Base-by-base conservation (phyloP, 2,797 vertebrate species). In the Botia kubotai region DNA sequence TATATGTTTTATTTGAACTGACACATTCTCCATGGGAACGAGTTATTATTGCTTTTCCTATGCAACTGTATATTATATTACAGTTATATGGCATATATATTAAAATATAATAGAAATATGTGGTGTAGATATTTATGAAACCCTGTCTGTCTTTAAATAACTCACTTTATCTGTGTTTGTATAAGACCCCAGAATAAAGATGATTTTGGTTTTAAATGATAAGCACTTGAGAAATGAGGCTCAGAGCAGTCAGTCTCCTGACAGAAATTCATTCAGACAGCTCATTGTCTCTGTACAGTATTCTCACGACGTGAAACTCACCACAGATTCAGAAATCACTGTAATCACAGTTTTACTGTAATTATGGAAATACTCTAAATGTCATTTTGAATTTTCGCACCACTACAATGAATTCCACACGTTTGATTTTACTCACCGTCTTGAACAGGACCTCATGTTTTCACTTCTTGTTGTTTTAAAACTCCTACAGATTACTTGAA, bases 11-110 rank as follows among this genome's bases (percentile, higher is more conserved):
- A 96, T 97, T 95, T 96, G 92, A 95, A 92, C 95, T 94, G 92
- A 95, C 90, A 93, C 93, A 91, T 93, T 97, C 95, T 96, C 95
- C 94, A 95, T 94, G 95, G 96, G 95, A 96, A 96, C 94, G 91
- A 94, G 95, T 97, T 96, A 97, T 96, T 96, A 29, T 46, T 43
- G 6, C 3, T 19, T 77, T 46, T 68, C 67, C n/a, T 23, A 67
- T 7, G 21, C 21, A 39, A 39, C 36, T 39, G 36, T 39, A 39
- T 39, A n/a, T n/a, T n/a, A n/a, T n/a, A n/a, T n/a, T n/a, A n/a
- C n/a, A n/a, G n/a, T n/a, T n/a, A n/a, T n/a, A n/a, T n/a, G n/a
- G 6, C 5, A 39, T 39, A 39, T 39, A 7, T 39, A 39, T 39
- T 39, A 39, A 55, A 55, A 10, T 58, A 36, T 58, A 21, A 6